Percentiles rank a stretch among this genome's conserved stretches.
Evolutionary conservation across 2,113 vertebrate genomes (phyloP).

Genomic region (Laticauda colubrina): DNA sequence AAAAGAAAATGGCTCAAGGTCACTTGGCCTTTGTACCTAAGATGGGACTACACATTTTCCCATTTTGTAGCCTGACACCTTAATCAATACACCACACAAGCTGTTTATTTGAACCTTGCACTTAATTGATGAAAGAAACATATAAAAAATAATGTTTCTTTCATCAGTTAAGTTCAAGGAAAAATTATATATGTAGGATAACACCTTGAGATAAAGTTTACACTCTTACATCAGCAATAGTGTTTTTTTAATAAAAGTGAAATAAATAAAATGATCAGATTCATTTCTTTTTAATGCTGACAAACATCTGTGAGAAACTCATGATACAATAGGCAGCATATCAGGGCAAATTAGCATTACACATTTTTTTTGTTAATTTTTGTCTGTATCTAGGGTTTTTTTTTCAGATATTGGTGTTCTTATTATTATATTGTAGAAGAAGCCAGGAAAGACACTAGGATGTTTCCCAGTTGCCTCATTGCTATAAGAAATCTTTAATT

Average conservation of each 20-base stretch:
- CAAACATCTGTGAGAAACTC: constrained; percentile 44
- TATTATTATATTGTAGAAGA: background rate
- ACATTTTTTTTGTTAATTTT: constrained; percentile 35
- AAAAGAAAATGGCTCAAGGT: background rate
- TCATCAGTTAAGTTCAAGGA: background rate
- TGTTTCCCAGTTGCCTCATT: constrained; percentile 36
- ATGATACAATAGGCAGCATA: constrained; percentile 41
- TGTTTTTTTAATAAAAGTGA: constrained; percentile 34
- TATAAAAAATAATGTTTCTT: background rate
- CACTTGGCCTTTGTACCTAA: background rate
- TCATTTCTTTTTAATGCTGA: constrained; percentile 45
- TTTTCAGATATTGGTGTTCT: constrained; percentile 9
- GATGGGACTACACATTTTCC: background rate
- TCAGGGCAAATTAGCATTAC: constrained; percentile 43
- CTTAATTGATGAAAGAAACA: background rate
- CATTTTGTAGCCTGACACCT: background rate
- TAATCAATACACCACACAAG: background rate
- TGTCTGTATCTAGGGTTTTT: constrained; percentile 25
- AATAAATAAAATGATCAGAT: background rate
- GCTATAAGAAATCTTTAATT: constrained; percentile 49
- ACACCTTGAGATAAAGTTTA: background rate
- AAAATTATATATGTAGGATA: background rate
- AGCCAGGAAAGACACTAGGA: constrained; percentile 8
- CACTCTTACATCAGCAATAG: background rate
- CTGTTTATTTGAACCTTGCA: background rate